Conservation (phyloP, 2,113 vertebrate genomes). For the Neogobius melanostomus region DNA sequence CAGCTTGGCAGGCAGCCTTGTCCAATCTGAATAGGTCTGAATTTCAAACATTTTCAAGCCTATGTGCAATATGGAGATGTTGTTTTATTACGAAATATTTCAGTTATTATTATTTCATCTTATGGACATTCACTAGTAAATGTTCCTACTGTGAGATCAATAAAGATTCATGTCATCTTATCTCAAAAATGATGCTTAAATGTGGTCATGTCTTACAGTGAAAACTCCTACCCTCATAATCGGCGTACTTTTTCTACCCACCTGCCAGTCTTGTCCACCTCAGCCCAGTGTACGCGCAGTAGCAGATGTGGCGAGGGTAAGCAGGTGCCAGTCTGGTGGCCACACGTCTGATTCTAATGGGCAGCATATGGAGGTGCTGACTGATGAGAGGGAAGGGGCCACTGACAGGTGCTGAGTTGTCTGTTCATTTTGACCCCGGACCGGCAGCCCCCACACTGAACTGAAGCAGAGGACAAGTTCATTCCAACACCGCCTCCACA, state of each 20-base stretch:
- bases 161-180: no score
- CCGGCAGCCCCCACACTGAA: slow-evolving; percentile 10
- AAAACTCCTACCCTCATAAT: no score
- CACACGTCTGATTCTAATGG: slow-evolving; percentile 75
- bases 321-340: slow-evolving; percentile 54
- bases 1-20: no score
- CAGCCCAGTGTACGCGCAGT: slow-evolving; percentile 61
- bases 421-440: slow-evolving; percentile 50
- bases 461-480: slow-evolving; percentile 63
- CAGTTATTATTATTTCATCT: no score
- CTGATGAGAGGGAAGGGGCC: slow-evolving; percentile 61
- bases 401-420: slow-evolving; percentile 74
- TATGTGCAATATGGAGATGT: no score
- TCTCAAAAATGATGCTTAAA: no score
- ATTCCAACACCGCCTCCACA: slow-evolving; percentile 21
- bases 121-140: no score
- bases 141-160: no score
- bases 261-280: slow-evolving; percentile 22
- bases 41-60: no score
- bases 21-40: no score
- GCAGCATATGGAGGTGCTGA: slow-evolving; percentile 77
- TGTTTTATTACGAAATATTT: no score
- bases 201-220: no score
- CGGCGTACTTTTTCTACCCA: slow-evolving; percentile 1
- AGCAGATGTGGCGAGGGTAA: slow-evolving; percentile 74